Base-by-base conservation (phyloP, 2,888 invertebrate genomes). In the Drosophila helvetica region DNA sequence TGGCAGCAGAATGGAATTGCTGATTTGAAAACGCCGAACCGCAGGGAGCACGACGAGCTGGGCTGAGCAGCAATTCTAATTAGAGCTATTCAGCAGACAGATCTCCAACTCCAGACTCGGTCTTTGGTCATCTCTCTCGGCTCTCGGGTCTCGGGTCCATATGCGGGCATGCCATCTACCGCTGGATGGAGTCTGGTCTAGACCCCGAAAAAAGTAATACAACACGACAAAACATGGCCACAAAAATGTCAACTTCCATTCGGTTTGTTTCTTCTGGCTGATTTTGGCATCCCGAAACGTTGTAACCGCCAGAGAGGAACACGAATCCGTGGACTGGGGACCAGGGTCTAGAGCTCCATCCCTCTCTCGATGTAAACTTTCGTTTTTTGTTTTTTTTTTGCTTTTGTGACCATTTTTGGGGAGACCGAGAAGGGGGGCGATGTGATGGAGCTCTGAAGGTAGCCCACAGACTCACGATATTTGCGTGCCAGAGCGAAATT, bases 1-100 rank as follows among this genome's bases (percentile, higher is more conserved):
- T 15, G 38, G 38, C 15, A 38, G 38, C 38, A 57, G 69, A 66
- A 56, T 66, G 68, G 66, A 66, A 66, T 66, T 58, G 63, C 55
- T 71, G 73, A 86, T 66, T 86, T 55, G 69, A 57, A 71, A 52
- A 65, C 80, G 71, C 63, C 54, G 75, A 75, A 54, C 86, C 52
- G 59, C 75, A 58, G 51, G 58, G 56, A 51, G 76, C 83, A 80
- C 73, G 71, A 60, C 66, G 58, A 66, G 59, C 79, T 64, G 58
- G 64, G 59, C 80, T 64, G 58, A 66, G 59, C 80, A 58, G 68
- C 81, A 78, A 88, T 89, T 84, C 88, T 89, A 88, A 88, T 89
- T 88, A 85, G 83, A 72, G 75, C 80, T 77, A 89, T 89, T 89
- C 80, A 88, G 56, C 46, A 42, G 55, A 58, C 46, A 42, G 55